Percentiles rank a stretch among this genome's conserved stretches.
Conservation (phyloP, 37 sponge, comb jelly and placozoan species). For the Spongia lamella region DNA sequence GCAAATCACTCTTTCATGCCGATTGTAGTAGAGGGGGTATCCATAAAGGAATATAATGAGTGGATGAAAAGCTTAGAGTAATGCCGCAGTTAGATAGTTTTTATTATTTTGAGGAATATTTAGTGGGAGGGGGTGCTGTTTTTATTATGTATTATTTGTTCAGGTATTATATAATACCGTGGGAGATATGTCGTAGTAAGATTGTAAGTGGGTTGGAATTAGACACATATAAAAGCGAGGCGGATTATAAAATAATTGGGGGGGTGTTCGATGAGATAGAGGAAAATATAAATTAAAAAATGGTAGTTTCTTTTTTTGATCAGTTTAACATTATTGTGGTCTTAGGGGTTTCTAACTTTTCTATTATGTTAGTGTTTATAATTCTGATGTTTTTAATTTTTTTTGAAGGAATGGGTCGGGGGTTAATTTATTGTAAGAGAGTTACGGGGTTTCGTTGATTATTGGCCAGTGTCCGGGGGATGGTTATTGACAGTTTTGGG, state of each 20-base stretch:
- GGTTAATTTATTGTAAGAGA: slow-evolving; percentile 55
- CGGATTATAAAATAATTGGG: no score
- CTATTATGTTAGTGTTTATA: slow-evolving; percentile 62
- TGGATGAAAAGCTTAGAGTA: no score
- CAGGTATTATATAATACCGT: no score
- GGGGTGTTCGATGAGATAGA: no score
- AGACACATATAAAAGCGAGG: no score
- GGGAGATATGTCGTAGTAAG: no score
- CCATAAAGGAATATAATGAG: slow-evolving; percentile 74
- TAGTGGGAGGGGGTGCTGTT: no score
- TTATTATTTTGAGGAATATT: no score
- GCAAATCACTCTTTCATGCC: slow-evolving; percentile 82
- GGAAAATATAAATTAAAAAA: no score
- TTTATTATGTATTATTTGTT: no score
- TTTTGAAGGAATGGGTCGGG: slow-evolving; percentile 44
- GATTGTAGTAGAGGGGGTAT: slow-evolving; percentile 75
- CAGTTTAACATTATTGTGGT: slow-evolving; percentile 75
- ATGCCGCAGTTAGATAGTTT: no score
- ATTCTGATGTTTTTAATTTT: slow-evolving; percentile 49
- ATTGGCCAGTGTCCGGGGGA: slow-evolving; percentile 52
- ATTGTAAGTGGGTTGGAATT: no score
- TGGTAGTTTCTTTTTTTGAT: slow-evolving; percentile 84
- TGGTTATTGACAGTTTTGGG: slow-evolving; percentile 69
- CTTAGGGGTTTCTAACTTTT: slow-evolving; percentile 71
- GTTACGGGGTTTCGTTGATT: slow-evolving; percentile 67